Conservation (phyloP, 2,888 invertebrate species). For the Cerastoderma edule region DNA sequence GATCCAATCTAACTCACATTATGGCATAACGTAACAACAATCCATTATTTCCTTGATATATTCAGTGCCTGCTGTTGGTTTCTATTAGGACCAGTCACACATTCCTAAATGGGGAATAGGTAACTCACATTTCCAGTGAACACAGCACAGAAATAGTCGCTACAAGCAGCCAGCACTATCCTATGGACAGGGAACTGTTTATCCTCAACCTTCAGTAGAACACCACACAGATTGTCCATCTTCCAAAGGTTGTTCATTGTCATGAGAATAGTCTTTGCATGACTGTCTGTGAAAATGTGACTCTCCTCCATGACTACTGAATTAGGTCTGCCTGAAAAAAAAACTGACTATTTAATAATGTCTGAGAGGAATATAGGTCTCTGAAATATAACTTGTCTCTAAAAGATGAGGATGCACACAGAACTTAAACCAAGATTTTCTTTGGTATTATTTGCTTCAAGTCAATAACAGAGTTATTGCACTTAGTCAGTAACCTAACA, state of each 20-base stretch:
- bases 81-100: no score
- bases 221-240: slow-evolving; percentile 80
- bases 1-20: no score
- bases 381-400: no score
- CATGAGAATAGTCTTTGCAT: slow-evolving; percentile 81
- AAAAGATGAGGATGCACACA: no score
- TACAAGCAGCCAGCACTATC: slow-evolving; percentile 83
- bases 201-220: slow-evolving; percentile 78
- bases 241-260: slow-evolving; percentile 83
- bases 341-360: no score
- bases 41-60: background rate
- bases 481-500: no score
- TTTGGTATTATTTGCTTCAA: no score
- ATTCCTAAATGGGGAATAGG: no score
- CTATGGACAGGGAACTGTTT: slow-evolving; percentile 81
- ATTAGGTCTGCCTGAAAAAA: background rate
- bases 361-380: no score
- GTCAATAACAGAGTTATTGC: no score
- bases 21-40: no score
- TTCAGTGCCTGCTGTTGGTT: background rate
- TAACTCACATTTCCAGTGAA: slow-evolving; percentile 82
- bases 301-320: slow-evolving; percentile 49
- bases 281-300: slow-evolving; percentile 81
- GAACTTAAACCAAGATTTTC: no score
- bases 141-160: slow-evolving; percentile 84